Conservation (phyloP, 2,888 invertebrate species). For the Drosophila longiperda region DNA sequence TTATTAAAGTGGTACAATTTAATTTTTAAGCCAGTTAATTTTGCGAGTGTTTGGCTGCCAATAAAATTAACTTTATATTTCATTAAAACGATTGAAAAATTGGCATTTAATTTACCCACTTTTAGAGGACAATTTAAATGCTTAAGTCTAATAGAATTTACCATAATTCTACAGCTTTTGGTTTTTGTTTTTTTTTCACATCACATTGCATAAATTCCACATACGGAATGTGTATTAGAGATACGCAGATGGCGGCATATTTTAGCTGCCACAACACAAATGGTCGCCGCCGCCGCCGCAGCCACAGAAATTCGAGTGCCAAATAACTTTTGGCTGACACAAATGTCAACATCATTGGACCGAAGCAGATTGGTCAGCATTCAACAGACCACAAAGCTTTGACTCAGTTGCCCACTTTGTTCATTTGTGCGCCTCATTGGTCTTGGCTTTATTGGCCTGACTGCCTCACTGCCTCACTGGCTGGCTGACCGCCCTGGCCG, state of each 20-base stretch:
- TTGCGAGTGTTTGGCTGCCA: neutral
- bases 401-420: slow-evolving; percentile 53
- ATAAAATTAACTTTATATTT: neutral
- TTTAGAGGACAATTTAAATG: neutral
- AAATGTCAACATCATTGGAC: slow-evolving; percentile 71
- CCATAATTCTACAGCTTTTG: neutral
- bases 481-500: slow-evolving; percentile 4
- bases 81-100: neutral
- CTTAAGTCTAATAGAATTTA: neutral
- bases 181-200: slow-evolving; percentile 17
- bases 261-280: slow-evolving; percentile 44
- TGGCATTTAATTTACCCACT: neutral
- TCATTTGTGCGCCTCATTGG: slow-evolving; percentile 75
- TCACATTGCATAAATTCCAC: slow-evolving; percentile 63
- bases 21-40: neutral
- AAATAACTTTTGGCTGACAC: slow-evolving; percentile 69
- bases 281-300: slow-evolving; percentile 40
- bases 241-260: slow-evolving; percentile 41
- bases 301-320: slow-evolving; percentile 74
- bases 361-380: slow-evolving; percentile 53
- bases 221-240: slow-evolving; percentile 36
- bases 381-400: slow-evolving; percentile 66
- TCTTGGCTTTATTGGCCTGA: slow-evolving; percentile 55
- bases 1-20: neutral
- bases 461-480: slow-evolving; percentile 4